phyloP scores from a whole-genome alignment of 2,113 vertebrate species.

The Cynocephalus volans region DNA sequence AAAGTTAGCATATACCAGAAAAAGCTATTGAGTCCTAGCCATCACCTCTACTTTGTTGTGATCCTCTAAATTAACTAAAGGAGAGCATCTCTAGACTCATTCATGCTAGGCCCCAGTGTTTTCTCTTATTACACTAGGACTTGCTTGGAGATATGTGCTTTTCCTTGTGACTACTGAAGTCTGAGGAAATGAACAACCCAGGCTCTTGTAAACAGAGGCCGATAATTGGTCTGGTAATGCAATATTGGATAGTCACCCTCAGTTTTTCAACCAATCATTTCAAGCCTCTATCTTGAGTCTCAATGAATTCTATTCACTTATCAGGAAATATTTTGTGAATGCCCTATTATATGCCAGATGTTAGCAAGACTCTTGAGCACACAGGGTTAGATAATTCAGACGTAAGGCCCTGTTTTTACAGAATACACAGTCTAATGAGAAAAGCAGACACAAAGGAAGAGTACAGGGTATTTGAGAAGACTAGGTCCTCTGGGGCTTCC shows the following conservation, averaged over 20 bases:
- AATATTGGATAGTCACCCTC: neutral
- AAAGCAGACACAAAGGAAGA: constrained; percentile 14
- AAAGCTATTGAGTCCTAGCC: neutral
- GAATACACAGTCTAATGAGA: neutral
- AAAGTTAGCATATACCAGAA: neutral
- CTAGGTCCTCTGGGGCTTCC: neutral
- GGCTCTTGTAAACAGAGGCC: neutral
- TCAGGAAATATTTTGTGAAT: constrained; percentile 39
- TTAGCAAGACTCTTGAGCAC: neutral
- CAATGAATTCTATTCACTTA: neutral
- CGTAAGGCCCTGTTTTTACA: neutral
- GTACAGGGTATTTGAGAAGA: neutral
- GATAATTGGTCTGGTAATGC: neutral
- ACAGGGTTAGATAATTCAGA: neutral
- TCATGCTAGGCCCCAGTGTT: neutral
- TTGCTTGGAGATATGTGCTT: neutral
- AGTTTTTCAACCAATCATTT: neutral
- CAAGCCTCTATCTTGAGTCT: neutral
- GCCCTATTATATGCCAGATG: neutral
- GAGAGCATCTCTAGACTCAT: neutral
- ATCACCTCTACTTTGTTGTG: neutral
- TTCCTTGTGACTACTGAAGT: neutral
- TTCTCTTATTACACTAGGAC: neutral
- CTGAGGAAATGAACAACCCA: neutral
- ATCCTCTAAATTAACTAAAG: constrained; percentile 16